A percentile compares a stretch with the other conserved stretches of the same genome.
Conservation (phyloP, 2,113 vertebrate genomes). For the Amia ocellicauda region DNA sequence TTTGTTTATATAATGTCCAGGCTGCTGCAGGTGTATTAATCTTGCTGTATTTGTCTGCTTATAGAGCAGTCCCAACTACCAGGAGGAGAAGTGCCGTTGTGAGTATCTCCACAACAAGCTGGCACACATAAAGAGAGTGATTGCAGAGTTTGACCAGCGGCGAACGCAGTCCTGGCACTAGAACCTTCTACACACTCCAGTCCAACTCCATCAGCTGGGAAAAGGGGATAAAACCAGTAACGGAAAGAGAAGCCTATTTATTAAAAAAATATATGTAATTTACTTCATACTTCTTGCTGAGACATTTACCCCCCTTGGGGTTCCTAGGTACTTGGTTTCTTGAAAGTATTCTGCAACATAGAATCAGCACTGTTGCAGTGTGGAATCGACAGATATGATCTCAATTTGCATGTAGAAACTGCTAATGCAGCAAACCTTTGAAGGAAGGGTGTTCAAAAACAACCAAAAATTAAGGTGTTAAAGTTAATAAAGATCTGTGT, state of each 20-base stretch:
- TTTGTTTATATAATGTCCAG: no score
- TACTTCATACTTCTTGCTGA: no score
- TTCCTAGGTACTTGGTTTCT: conserved; percentile 23
- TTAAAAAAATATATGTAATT: conserved; percentile 44
- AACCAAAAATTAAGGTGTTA: no score
- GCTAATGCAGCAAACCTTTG: no score
- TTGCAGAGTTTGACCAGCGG: conserved; percentile 77
- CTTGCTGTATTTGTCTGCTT: no score
- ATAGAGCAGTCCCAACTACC: conserved; percentile 79
- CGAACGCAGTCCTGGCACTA: conserved; percentile 66
- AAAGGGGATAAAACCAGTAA: no score
- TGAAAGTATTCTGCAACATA: no score
- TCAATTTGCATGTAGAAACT: no score
- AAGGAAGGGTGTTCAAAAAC: no score
- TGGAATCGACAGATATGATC: neutral
- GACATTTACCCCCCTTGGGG: conserved; percentile 29
- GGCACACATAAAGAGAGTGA: conserved; percentile 83
- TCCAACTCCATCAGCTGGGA: conserved; percentile 32
- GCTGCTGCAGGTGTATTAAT: no score
- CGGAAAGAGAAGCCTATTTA: conserved; percentile 62
- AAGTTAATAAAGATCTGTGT: no score
- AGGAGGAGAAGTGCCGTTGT: conserved; percentile 78
- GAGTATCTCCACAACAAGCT: conserved; percentile 88
- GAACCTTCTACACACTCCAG: conserved; percentile 22
- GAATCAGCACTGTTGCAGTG: neutral